Evolutionary conservation across 2,888 invertebrate species (phyloP).

Genomic region (Reticulitermes lucifugus): DNA sequence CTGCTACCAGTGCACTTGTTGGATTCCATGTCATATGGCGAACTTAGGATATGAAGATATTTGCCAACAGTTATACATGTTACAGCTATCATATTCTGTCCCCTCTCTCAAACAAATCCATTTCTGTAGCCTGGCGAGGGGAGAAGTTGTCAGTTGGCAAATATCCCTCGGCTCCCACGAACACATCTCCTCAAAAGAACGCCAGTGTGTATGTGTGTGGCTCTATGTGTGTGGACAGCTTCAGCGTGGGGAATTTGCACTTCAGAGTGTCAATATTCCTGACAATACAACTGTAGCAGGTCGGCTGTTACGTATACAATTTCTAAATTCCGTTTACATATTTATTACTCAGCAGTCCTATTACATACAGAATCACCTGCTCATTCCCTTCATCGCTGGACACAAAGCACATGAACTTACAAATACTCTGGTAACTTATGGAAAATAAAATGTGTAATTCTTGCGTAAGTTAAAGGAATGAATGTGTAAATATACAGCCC

Average conservation of each 20-base stretch:
- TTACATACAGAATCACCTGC: no score
- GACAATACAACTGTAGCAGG: neutral
- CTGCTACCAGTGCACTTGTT: neutral
- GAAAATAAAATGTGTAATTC: no score
- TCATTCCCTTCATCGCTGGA: no score
- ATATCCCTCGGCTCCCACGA: slow-evolving; percentile 44
- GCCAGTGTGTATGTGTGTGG: neutral
- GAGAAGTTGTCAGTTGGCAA: slow-evolving; percentile 45
- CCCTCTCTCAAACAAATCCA: slow-evolving; percentile 10
- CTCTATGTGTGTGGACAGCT: neutral
- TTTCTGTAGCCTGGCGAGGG: slow-evolving; percentile 7
- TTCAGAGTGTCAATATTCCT: slow-evolving; percentile 11
- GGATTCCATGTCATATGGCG: neutral
- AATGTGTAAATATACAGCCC: no score
- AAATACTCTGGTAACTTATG: no score
- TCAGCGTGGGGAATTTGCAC: neutral
- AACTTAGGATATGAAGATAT: slow-evolving; percentile 5
- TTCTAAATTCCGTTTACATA: neutral
- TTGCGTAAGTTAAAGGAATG: no score
- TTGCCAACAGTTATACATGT: slow-evolving; percentile 38
- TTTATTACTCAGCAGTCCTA: no score
- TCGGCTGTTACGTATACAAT: neutral
- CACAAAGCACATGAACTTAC: no score
- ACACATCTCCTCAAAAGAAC: slow-evolving; percentile 23
- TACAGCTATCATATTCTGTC: slow-evolving; percentile 41